Conservation (phyloP, 2,113 vertebrate genomes). For the Neodon shergylaensis region DNA sequence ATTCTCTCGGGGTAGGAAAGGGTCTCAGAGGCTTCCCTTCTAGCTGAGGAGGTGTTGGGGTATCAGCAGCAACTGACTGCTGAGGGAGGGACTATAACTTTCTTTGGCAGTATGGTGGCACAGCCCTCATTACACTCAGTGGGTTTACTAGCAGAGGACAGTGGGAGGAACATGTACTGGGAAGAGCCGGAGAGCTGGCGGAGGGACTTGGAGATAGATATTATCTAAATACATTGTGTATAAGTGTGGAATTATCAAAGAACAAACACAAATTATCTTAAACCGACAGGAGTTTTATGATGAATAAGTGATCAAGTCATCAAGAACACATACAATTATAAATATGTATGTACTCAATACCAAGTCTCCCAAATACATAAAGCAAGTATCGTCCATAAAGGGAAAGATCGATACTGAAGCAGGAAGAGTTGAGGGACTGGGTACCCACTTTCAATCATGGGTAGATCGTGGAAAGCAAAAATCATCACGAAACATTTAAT, state of each 20-base stretch:
- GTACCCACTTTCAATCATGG: not conserved
- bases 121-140: not conserved
- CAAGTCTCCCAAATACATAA: not conserved
- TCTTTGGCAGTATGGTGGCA: not conserved
- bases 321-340: not conserved
- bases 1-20: not conserved
- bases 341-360: not conserved
- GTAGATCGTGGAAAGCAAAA: not conserved
- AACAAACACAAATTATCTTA: not conserved
- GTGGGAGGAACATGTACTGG: not conserved
- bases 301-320: not conserved
- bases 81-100: not conserved
- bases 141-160: not conserved
- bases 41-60: not conserved
- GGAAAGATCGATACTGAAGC: not conserved
- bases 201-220: not conserved
- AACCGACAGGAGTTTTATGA: not conserved
- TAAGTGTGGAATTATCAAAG: not conserved
- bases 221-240: not conserved
- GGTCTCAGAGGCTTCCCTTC: not conserved
- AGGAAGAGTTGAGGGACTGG: not conserved
- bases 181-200: not conserved
- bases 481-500: not conserved
- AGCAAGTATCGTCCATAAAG: not conserved
- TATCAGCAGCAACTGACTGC: not conserved